These are phyloP conservation scores for Corythornis cristatus DNA, from an alignment of 2,113 vertebrate species.

Conservation along the genomic window DNA sequence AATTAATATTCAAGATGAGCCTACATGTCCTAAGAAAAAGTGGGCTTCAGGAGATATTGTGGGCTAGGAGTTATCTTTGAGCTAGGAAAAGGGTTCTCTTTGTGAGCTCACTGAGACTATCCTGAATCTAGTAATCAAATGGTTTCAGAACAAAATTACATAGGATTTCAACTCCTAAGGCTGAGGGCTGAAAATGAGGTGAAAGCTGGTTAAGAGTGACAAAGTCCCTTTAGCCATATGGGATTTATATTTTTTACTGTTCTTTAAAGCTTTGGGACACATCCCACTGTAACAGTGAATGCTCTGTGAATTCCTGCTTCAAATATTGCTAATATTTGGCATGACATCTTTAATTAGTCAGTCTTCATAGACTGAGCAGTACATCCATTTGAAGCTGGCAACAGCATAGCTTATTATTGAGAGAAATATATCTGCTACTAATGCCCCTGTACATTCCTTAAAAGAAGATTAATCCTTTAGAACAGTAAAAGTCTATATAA, in stretches of 20 bases:
- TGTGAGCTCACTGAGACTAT: neutral
- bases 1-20: neutral
- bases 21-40: neutral
- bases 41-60: neutral
- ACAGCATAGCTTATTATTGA: neutral
- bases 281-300: neutral
- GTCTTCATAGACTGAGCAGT: neutral
- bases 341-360: neutral
- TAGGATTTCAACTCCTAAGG: neutral
- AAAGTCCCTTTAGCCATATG: neutral
- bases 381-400: neutral
- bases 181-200: neutral
- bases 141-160: neutral
- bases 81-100: neutral
- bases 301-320: neutral
- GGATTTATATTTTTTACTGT: neutral
- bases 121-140: neutral
- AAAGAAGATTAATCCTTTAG: conserved; percentile 16
- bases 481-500: neutral
- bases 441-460: neutral
- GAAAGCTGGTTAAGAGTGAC: neutral
- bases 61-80: neutral
- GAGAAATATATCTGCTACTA: neutral
- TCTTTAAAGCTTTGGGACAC: neutral
- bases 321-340: neutral